Conservation (phyloP, 2,888 invertebrate species). For the Aphodius sticticus region DNA sequence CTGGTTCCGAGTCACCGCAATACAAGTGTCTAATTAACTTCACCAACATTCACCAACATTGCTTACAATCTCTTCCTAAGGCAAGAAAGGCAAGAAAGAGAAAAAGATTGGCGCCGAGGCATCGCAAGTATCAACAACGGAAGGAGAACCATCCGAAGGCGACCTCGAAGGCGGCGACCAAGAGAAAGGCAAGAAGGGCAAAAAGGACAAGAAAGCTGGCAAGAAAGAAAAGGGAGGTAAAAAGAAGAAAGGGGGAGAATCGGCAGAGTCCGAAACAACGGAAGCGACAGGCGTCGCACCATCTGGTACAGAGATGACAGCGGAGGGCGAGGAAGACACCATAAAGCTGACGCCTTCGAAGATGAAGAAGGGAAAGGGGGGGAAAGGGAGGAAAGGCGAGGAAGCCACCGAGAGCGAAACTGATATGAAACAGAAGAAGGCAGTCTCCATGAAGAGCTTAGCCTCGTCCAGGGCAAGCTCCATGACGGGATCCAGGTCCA, state of each 20-base stretch:
- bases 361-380: slow-evolving; percentile 28
- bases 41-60: too few species aligned
- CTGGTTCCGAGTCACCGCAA: too few species aligned
- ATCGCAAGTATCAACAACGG: background rate
- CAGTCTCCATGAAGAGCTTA: background rate
- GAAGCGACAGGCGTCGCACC: background rate
- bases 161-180: slow-evolving; percentile 9
- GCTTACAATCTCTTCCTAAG: slow-evolving; percentile 43
- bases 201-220: slow-evolving; percentile 20
- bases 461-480: background rate
- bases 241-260: slow-evolving; percentile 22
- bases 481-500: background rate
- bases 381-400: slow-evolving; percentile 27
- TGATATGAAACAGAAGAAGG: background rate
- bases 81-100: slow-evolving; percentile 24
- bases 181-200: slow-evolving; percentile 21
- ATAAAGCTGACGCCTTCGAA: slow-evolving; percentile 4
- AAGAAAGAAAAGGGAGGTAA: slow-evolving; percentile 26
- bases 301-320: background rate
- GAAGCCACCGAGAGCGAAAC: slow-evolving; percentile 26
- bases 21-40: too few species aligned
- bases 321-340: slow-evolving; percentile 14
- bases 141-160: slow-evolving; percentile 24
- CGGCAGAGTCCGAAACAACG: background rate
- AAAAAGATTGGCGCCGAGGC: background rate